Percentiles rank a stretch among this genome's conserved stretches.
Evolutionary conservation across 53 echinoderm and acorn worm species (phyloP).

Genomic region (Actinopyga echinites): DNA sequence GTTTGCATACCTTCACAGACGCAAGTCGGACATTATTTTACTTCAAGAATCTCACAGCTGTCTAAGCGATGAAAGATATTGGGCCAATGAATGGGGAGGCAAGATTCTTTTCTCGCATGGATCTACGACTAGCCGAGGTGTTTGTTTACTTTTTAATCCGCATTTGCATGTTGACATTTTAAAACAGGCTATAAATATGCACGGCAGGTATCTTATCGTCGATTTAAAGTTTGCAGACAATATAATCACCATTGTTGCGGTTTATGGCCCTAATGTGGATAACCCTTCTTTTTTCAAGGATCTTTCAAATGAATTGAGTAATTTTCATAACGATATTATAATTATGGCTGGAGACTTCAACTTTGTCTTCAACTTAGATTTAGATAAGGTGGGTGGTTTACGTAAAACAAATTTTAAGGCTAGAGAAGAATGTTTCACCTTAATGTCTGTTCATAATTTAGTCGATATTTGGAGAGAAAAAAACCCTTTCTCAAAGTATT

Average conservation of each 20-base stretch:
- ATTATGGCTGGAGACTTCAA: slow-evolving; percentile 3
- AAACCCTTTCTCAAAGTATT: neutral
- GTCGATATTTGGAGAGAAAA: neutral
- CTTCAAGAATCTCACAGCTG: slow-evolving; percentile 1
- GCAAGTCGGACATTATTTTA: neutral
- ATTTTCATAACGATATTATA: neutral
- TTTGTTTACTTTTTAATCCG: neutral
- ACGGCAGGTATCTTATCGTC: neutral
- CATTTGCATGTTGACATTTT: neutral
- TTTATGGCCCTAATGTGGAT: slow-evolving; percentile 9
- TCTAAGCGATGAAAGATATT: neutral
- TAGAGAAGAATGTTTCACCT: neutral
- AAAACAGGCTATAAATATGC: neutral
- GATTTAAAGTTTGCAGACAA: neutral
- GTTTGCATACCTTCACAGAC: neutral
- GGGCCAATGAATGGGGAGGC: slow-evolving; percentile 7
- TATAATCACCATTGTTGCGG: neutral
- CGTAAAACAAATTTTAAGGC: neutral
- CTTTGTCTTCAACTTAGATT: neutral
- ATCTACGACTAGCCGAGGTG: neutral
- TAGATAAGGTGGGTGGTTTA: neutral
- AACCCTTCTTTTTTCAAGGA: neutral
- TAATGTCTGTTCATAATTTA: neutral
- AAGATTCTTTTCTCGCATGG: neutral
- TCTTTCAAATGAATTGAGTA: neutral